A percentile compares a stretch with the other conserved stretches of the same genome.
Evolutionary conservation across 2,113 vertebrate species (phyloP).

Genomic region (Litocranius walleri): DNA sequence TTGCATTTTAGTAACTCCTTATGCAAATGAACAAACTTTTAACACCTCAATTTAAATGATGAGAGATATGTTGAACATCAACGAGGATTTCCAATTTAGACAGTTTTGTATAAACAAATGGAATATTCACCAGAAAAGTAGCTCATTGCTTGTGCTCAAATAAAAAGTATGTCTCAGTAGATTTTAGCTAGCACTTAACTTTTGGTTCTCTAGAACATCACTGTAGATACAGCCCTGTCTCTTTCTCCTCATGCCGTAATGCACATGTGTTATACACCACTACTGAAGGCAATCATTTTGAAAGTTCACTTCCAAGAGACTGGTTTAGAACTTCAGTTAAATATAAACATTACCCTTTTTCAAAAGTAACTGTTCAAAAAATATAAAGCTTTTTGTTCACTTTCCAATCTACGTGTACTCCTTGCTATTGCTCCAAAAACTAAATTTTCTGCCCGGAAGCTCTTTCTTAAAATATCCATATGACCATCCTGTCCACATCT

Average conservation of each 20-base stretch:
- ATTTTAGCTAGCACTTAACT: not conserved
- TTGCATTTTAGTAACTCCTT: not conserved
- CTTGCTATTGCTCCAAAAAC: not conserved
- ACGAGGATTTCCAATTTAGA: not conserved
- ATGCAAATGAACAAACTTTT: not conserved
- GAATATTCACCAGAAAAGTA: not conserved
- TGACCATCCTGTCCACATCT: not conserved
- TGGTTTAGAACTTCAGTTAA: not conserved
- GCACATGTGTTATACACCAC: not conserved
- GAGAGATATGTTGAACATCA: not conserved
- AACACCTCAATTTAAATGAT: not conserved
- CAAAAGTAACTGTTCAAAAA: not conserved
- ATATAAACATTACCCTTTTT: not conserved
- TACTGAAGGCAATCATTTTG: not conserved
- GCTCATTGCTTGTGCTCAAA: not conserved
- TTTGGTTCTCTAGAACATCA: not conserved
- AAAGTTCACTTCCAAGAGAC: not conserved
- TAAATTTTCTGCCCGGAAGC: not conserved
- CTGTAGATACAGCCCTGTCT: not conserved
- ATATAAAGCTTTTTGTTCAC: not conserved
- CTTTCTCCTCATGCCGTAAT: not conserved
- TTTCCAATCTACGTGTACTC: not conserved
- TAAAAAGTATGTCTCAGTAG: not conserved
- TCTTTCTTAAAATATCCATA: not conserved
- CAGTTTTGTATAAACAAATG: not conserved